These are phyloP conservation scores for Agraylea sexmaculata DNA, from an alignment of 1,140 invertebrate species.

Conservation along the genomic window DNA sequence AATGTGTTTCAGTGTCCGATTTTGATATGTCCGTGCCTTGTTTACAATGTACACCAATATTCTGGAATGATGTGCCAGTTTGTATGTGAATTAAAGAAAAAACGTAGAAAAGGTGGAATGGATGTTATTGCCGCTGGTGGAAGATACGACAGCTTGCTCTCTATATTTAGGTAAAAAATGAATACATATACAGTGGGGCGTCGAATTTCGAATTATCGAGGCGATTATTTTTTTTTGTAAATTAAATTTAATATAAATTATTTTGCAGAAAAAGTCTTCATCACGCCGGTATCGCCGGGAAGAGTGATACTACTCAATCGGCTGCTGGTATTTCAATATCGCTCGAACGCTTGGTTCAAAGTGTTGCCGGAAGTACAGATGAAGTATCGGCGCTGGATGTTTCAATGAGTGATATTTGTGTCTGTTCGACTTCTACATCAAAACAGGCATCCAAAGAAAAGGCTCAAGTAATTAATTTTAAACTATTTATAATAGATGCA, in stretches of 20 bases:
- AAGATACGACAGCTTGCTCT: constrained; percentile 38
- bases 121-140: constrained; percentile 58
- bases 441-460: constrained; percentile 47
- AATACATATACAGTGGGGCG: no score
- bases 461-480: constrained; percentile 32
- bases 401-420: constrained; percentile 44
- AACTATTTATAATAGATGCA: background rate
- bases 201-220: constrained; percentile 22
- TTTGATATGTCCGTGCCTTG: constrained; percentile 48
- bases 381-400: constrained; percentile 24
- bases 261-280: constrained; percentile 32
- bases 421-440: constrained; percentile 44
- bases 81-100: constrained; percentile 47
- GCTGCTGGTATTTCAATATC: constrained; percentile 64
- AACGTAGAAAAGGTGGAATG: constrained; percentile 37
- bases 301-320: constrained; percentile 38
- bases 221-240: no score
- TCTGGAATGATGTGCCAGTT: constrained; percentile 64
- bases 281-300: constrained; percentile 26
- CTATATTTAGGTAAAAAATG: constrained; percentile 23
- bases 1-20: constrained; percentile 42
- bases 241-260: no score
- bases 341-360: constrained; percentile 50
- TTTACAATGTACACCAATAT: constrained; percentile 52
- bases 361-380: constrained; percentile 35